Evolutionary conservation across 2,113 vertebrate species (phyloP), one percentile per base, ranked within the genome.

Genomic region (Heliornis fulica): DNA sequence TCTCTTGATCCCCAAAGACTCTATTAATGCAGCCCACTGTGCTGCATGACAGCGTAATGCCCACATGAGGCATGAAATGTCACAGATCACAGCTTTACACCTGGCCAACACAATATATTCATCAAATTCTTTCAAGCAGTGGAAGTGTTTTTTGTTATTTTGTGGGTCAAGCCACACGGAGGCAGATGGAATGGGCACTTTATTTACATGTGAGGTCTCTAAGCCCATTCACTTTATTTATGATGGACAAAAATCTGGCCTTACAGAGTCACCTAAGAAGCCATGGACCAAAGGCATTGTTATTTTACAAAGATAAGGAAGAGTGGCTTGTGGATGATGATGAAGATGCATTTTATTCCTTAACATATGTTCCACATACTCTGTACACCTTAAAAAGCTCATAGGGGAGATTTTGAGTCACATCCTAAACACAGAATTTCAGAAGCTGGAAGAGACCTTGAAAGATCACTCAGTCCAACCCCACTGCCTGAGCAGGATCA

Each of bases 81-180:
- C 94, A 90, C 90, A 96, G 95, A 97, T 83, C 95, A 90, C 93
- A 94, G 95, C 83, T 93, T 83, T 78, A 95, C 92, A 96, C 95
- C 94, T 96, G 94, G 93, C 90, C 92, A 92, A 38, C 79, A 53
- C 48, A 78, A 96, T 26, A 75, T 7, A 94, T 75, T 78, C 92
- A 93, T 89, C 94, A 86, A 75, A 86, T 88, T 81, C 88, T 75
- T 86, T 2, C 85, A 75, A 64, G 93, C 93, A 89, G 41, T 15
- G 38, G 71, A 83, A 91, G 71, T 7, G 3, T 88, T 96, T 92
- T 90, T 59, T 77, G 71, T 77, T 94, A 59, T 93, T 96, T 96
- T 95, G 96, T 89, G 93, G 93, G 94, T 92, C 96, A 95, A 53
- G 76, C 79, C 84, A 75, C 75, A 45, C 56, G 38, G 83, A 93